These are phyloP conservation scores for Caenorhabditis sinica DNA, from an alignment of 2,888 invertebrate genomes.

Conservation along the genomic window DNA sequence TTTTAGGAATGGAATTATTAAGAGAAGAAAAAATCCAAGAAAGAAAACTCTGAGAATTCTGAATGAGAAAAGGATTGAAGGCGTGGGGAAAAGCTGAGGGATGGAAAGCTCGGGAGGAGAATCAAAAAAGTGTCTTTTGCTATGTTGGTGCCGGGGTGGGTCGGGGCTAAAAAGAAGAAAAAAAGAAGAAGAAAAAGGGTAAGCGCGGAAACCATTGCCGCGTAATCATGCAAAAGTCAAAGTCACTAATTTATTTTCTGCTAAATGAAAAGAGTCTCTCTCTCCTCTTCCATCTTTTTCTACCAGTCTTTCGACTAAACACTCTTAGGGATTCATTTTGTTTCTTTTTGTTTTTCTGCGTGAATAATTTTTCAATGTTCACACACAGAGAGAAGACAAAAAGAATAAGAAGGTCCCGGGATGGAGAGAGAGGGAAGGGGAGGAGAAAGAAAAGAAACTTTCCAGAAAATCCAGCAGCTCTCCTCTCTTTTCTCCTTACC, in stretches of 20 bases:
- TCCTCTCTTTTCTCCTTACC: background rate
- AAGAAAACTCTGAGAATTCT: background rate
- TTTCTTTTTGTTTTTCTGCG: slow-evolving; percentile 29
- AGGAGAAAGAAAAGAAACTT: slow-evolving; percentile 7
- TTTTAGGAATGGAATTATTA: too few species aligned
- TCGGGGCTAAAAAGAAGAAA: background rate
- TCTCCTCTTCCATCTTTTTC: slow-evolving; percentile 5
- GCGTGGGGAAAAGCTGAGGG: background rate
- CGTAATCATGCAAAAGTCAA: slow-evolving; percentile 28
- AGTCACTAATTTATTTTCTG: slow-evolving; percentile 7
- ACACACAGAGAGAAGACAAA: background rate
- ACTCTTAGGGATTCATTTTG: background rate
- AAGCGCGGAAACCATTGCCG: slow-evolving; percentile 3
- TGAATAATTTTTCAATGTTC: slow-evolving; percentile 43
- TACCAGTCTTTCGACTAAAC: background rate
- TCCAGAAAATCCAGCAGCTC: background rate
- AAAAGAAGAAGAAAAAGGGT: background rate
- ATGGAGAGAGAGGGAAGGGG: background rate
- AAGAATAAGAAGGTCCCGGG: slow-evolving; percentile 1
- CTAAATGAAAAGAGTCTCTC: slow-evolving; percentile 6
- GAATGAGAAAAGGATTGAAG: slow-evolving; percentile 1
- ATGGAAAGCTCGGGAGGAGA: background rate
- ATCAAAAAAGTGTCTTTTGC: slow-evolving; percentile 1
- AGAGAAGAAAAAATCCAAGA: background rate
- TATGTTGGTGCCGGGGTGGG: slow-evolving; percentile 1